These are phyloP conservation scores for Sphaerophoria taeniata DNA, from an alignment of 2,888 invertebrate genomes.

Conservation along the genomic window DNA sequence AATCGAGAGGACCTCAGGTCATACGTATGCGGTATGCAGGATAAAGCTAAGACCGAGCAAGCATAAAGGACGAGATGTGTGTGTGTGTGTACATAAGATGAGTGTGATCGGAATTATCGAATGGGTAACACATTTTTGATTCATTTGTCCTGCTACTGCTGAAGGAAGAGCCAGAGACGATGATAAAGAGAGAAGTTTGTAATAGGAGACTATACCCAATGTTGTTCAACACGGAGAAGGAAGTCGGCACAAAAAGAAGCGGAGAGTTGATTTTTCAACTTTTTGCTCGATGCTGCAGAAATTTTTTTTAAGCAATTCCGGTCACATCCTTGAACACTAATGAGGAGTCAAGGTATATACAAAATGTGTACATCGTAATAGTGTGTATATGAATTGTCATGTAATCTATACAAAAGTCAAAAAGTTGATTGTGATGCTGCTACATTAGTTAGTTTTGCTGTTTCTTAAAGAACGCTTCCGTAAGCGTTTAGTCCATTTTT, in stretches of 20 bases:
- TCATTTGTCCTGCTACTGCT: constrained; percentile 62
- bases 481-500: constrained; percentile 57
- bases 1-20: constrained; percentile 61
- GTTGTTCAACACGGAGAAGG: too few species aligned
- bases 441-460: not conserved
- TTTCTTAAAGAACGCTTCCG: constrained; percentile 32
- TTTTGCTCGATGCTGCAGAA: constrained; percentile 45
- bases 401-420: constrained; percentile 13
- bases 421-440: constrained; percentile 63
- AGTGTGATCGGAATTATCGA: constrained; percentile 74
- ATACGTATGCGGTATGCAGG: not conserved
- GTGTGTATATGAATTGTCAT: not conserved
- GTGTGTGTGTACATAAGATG: constrained; percentile 42
- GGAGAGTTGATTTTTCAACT: constrained; percentile 60
- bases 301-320: constrained; percentile 60
- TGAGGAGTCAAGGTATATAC: constrained; percentile 68
- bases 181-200: not conserved
- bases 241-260: not conserved
- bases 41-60: not conserved
- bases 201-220: not conserved
- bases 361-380: not conserved
- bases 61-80: not conserved
- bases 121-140: constrained; percentile 69
- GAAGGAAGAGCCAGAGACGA: constrained; percentile 29
- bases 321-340: constrained; percentile 72